Conservation (phyloP, 2,113 vertebrate species). For the Tragelaphus scriptus region DNA sequence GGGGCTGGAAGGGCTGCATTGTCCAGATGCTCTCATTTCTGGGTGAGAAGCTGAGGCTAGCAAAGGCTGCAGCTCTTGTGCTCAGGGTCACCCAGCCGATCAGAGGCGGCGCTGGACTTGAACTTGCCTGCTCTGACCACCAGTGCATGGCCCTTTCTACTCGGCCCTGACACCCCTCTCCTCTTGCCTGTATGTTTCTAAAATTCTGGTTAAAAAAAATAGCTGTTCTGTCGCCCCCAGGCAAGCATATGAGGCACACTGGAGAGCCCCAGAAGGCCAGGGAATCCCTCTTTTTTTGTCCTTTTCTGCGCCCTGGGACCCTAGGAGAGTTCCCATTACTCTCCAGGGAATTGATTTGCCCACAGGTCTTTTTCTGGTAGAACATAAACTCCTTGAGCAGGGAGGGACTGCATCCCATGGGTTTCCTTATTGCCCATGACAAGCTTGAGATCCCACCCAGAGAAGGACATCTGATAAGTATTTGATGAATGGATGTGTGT, state of each 20-base stretch:
- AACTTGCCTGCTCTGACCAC: neutral
- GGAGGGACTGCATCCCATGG: neutral
- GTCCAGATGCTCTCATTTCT: neutral
- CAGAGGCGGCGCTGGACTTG: neutral
- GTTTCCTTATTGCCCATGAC: neutral
- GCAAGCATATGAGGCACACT: neutral
- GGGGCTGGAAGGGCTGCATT: neutral
- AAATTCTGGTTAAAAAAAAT: neutral
- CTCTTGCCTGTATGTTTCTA: neutral
- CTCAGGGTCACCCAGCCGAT: neutral
- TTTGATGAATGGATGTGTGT: neutral
- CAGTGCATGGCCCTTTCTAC: neutral
- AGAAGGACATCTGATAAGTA: neutral
- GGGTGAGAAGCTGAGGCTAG: neutral
- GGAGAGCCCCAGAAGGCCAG: neutral
- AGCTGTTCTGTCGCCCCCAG: neutral
- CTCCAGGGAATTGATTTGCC: neutral
- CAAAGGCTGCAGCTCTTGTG: neutral
- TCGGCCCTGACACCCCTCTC: neutral
- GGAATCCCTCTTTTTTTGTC: neutral
- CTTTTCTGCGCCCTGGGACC: neutral
- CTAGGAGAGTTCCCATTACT: no score
- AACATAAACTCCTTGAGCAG: neutral
- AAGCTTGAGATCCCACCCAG: neutral
- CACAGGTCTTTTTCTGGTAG: neutral